A percentile compares a stretch with the other conserved stretches of the same genome.
Evolutionary conservation across 64 coral and sea anemone species (phyloP).

Genomic region (Dendronephthya gigantea): DNA sequence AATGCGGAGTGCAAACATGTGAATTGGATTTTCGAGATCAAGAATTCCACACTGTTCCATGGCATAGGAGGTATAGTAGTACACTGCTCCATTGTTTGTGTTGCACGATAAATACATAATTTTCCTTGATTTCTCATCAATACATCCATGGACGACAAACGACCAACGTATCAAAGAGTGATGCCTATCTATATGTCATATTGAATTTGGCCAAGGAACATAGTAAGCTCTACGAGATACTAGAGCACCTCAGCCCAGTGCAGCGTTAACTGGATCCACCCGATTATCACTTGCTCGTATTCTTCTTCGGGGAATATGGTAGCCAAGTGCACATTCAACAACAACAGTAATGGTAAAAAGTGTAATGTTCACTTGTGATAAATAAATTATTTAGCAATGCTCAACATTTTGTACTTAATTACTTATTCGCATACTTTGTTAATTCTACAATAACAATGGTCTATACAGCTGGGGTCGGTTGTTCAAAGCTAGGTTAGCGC

Average conservation of each 20-base stretch:
- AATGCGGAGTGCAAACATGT: not conserved
- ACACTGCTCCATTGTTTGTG: not conserved
- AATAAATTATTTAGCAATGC: too few species aligned
- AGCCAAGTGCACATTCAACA: too few species aligned
- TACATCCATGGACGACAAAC: not conserved
- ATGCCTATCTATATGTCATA: not conserved
- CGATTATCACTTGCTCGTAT: not conserved
- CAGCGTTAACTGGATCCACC: not conserved
- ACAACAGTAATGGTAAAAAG: too few species aligned
- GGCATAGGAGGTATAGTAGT: not conserved
- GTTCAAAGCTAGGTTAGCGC: too few species aligned
- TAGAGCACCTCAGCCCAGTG: not conserved
- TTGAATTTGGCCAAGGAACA: conserved; percentile 8
- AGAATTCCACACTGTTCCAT: not conserved
- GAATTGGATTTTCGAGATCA: not conserved
- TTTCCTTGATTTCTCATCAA: not conserved
- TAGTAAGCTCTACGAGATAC: not conserved
- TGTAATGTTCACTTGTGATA: too few species aligned
- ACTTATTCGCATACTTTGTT: too few species aligned
- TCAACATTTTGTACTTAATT: too few species aligned
- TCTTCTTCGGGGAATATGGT: not conserved
- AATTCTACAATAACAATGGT: too few species aligned
- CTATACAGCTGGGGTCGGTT: too few species aligned
- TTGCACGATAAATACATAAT: not conserved
- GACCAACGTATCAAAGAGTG: not conserved